Conservation (phyloP, 1,140 invertebrate genomes). For the Temnothorax nylanderi region DNA sequence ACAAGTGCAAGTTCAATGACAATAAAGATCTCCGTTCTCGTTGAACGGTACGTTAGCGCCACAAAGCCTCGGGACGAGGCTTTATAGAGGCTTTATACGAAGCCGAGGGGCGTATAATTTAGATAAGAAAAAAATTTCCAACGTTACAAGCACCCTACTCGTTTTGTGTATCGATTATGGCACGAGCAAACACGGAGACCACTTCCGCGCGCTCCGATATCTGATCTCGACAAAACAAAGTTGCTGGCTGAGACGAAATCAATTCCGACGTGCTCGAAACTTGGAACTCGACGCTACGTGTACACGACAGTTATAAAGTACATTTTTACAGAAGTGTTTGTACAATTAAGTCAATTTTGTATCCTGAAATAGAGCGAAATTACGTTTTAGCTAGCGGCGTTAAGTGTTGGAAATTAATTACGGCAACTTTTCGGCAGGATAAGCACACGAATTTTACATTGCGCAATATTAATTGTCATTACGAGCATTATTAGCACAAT, state of each 20-base stretch:
- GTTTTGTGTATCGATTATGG: constrained; percentile 1
- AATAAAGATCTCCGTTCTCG: neutral
- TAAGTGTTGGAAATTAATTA: constrained; percentile 6
- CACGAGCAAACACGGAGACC: neutral
- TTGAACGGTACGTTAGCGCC: neutral
- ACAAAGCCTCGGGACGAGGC: neutral
- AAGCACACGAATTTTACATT: constrained; percentile 6
- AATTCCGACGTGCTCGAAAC: neutral
- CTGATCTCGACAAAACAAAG: constrained; percentile 5
- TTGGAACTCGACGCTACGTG: neutral
- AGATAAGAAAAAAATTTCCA: neutral
- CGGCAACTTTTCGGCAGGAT: neutral
- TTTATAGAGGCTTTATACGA: neutral
- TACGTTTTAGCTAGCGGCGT: neutral
- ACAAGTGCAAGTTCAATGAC: neutral
- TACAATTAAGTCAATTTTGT: neutral
- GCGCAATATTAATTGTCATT: neutral
- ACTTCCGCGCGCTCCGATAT: constrained; percentile 19
- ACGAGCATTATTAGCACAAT: neutral
- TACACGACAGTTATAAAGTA: neutral
- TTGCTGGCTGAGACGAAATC: neutral
- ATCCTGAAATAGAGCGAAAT: neutral
- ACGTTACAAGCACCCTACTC: neutral
- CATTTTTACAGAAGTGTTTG: neutral
- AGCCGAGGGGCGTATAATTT: neutral